A percentile compares a stretch with the other conserved stretches of the same genome.
Conservation (phyloP, 2,797 vertebrate genomes). For the Notoglanidium macrostoma region DNA sequence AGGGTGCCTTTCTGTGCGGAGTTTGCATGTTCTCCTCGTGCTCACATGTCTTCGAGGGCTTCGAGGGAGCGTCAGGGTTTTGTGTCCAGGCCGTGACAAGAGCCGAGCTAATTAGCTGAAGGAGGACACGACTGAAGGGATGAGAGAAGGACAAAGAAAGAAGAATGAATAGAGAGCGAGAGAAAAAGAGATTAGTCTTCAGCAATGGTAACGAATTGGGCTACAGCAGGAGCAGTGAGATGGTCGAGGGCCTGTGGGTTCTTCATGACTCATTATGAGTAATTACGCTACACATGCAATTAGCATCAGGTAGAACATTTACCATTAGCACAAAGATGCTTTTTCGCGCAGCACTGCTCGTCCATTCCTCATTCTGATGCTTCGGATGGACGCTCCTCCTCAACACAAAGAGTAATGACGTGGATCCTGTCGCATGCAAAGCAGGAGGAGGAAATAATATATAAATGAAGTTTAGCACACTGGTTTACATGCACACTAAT, state of each 20-base stretch:
- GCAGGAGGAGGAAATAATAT: not conserved
- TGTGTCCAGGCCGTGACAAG: conserved; percentile 4
- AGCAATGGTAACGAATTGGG: conserved; percentile 2
- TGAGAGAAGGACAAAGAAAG: not conserved
- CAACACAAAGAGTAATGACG: not conserved
- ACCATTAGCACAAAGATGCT: not conserved
- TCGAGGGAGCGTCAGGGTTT: not conserved
- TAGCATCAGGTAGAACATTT: not conserved
- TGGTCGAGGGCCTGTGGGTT: conserved; percentile 14
- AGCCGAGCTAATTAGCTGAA: conserved; percentile 37
- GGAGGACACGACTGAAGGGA: conserved; percentile 33
- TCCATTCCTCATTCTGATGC: too few species aligned
- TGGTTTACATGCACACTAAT: not conserved
- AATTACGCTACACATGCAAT: not conserved
- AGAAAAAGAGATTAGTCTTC: conserved; percentile 23
- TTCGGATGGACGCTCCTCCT: too few species aligned
- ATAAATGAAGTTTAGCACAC: not conserved
- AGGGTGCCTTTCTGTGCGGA: too few species aligned
- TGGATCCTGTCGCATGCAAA: not conserved
- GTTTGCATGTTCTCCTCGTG: too few species aligned
- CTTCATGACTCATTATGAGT: conserved; percentile 2
- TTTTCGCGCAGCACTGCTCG: not conserved
- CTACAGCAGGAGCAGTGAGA: not conserved
- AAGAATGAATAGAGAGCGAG: not conserved
- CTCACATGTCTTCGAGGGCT: not conserved